phyloP scores from a whole-genome alignment of 2,797 vertebrate genomes.

The Todus mexicanus region DNA sequence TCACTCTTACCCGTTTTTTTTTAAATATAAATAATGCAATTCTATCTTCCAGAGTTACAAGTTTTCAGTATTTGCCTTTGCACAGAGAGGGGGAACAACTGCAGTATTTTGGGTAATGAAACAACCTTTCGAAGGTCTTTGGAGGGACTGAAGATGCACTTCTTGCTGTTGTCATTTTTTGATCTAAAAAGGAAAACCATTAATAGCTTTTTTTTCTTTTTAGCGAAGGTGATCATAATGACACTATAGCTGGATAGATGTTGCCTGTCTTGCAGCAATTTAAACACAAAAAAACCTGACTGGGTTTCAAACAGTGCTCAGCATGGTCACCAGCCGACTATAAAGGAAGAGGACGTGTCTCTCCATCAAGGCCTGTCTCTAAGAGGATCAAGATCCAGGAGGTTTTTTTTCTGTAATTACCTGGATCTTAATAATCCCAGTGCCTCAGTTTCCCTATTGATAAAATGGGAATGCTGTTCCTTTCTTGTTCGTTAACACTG shows the following conservation, averaged over 20 bases:
- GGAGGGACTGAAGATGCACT: not conserved
- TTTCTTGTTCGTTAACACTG: not conserved
- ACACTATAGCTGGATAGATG: not conserved
- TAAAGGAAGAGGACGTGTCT: not conserved
- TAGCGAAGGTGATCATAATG: not conserved
- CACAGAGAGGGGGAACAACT: not conserved
- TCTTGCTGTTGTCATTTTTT: not conserved
- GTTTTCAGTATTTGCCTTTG: not conserved
- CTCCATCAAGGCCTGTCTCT: not conserved
- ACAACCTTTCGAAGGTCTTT: not conserved
- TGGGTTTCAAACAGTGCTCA: not conserved
- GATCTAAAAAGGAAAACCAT: not conserved
- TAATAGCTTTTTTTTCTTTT: not conserved
- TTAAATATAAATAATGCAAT: not conserved
- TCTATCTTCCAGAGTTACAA: not conserved
- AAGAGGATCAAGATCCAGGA: not conserved
- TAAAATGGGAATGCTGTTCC: not conserved
- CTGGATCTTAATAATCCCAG: not conserved
- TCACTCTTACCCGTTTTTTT: not conserved
- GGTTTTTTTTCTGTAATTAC: not conserved
- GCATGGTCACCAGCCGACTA: not conserved
- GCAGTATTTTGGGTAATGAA: not conserved
- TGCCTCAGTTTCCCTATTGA: slow-evolving; percentile 29
- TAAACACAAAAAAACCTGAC: not conserved
- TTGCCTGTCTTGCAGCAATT: not conserved